These are phyloP conservation scores for Syngnathus acus DNA, from an alignment of 2,797 vertebrate genomes.

Conservation along the genomic window DNA sequence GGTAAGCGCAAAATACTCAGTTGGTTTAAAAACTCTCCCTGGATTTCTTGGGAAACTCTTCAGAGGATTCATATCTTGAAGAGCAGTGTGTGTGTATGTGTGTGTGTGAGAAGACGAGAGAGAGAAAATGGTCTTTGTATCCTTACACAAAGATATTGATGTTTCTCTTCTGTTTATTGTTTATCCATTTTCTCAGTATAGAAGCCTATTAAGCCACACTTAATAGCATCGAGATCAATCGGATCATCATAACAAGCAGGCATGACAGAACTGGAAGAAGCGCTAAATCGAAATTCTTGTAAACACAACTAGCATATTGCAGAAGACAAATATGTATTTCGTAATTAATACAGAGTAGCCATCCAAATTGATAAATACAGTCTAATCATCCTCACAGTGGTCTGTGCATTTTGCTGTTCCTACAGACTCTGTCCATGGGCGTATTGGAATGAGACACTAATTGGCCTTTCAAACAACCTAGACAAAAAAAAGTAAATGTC, in stretches of 20 bases:
- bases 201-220: neutral
- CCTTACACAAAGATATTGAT: neutral
- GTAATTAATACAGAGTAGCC: neutral
- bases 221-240: neutral
- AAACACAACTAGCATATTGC: neutral
- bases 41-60: conserved; percentile 14
- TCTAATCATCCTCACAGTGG: neutral
- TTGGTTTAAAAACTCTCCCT: conserved; percentile 22
- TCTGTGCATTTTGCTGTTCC: neutral
- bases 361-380: neutral
- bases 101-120: conserved; percentile 5
- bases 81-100: conserved; percentile 8
- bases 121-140: neutral
- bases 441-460: neutral
- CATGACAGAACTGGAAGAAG: neutral
- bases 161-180: neutral
- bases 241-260: neutral
- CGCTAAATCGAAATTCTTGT: too few relatives aligned
- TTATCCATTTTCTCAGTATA: neutral
- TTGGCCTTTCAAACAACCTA: neutral
- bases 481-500: neutral
- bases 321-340: neutral
- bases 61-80: conserved; percentile 2
- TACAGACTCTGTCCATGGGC: neutral
- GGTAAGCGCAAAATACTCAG: conserved; percentile 32